Conservation (phyloP, 2,113 vertebrate genomes). For the Neotoma lepida region DNA sequence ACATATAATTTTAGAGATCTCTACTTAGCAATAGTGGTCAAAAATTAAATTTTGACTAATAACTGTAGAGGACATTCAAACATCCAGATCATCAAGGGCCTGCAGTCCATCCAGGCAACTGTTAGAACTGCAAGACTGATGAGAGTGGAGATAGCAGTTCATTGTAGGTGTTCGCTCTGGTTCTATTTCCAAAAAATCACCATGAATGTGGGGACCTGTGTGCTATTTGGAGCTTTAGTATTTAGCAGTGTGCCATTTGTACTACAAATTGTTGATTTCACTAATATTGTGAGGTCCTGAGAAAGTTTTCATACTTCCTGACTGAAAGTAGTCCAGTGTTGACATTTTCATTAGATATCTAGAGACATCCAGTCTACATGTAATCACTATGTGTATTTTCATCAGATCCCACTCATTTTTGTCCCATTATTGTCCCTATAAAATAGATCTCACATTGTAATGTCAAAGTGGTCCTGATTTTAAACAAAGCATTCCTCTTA, state of each 20-base stretch:
- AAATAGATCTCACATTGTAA: neutral
- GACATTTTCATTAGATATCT: neutral
- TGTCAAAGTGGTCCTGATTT: conserved; percentile 29
- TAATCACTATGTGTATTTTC: neutral
- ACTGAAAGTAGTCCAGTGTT: neutral
- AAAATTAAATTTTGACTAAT: no score
- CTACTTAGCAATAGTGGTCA: neutral
- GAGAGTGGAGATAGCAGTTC: neutral
- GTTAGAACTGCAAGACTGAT: neutral
- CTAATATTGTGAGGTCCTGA: neutral
- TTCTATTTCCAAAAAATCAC: neutral
- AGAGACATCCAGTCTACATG: neutral
- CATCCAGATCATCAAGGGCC: neutral
- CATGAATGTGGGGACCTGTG: neutral
- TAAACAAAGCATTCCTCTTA: neutral
- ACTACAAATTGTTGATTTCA: neutral
- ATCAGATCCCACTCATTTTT: neutral
- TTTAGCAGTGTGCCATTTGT: neutral
- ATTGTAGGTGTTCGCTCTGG: neutral
- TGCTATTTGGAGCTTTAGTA: neutral
- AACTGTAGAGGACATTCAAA: neutral
- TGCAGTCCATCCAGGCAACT: neutral
- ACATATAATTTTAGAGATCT: neutral
- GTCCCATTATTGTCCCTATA: neutral
- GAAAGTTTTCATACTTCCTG: neutral